Percentiles rank a stretch among this genome's conserved stretches.
Conservation (phyloP, 2,888 invertebrate genomes). For the Flexamia atlantica region DNA sequence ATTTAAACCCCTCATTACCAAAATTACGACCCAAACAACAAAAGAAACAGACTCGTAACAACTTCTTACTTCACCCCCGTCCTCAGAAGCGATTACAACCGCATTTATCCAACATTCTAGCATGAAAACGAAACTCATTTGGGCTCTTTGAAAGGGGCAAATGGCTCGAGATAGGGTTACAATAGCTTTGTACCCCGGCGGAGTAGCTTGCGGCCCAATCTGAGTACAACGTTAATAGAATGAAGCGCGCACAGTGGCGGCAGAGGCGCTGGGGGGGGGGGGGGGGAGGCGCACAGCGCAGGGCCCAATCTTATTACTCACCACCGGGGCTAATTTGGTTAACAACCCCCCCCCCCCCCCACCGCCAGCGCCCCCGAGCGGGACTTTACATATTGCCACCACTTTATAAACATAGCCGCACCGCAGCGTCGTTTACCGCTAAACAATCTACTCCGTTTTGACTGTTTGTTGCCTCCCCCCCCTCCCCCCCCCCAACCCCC, state of each 20-base stretch:
- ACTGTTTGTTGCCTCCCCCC: not conserved
- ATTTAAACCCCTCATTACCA: not conserved
- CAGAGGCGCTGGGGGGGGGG: conserved; percentile 1
- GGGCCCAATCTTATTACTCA: conserved; percentile 49
- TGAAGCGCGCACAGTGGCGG: conserved; percentile 44
- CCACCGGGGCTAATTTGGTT: conserved; percentile 58
- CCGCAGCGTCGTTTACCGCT: conserved; percentile 30
- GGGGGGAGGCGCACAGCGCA: conserved; percentile 13
- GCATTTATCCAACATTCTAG: not conserved
- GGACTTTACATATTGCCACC: conserved; percentile 57
- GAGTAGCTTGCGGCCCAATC: conserved; percentile 11
- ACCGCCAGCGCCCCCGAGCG: not conserved
- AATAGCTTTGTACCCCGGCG: conserved; percentile 39
- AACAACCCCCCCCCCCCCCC: conserved; percentile 44
- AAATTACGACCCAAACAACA: not conserved
- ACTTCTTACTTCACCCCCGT: not conserved
- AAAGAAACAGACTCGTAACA: conserved; percentile 13
- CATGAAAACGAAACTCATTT: conserved; percentile 45
- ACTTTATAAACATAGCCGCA: conserved; percentile 51
- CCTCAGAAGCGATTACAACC: conserved; percentile 1
- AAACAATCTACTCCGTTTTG: conserved; percentile 27
- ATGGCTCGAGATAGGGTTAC: conserved; percentile 57
- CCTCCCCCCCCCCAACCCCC: not conserved
- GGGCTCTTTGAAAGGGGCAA: conserved; percentile 44
- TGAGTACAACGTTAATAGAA: conserved; percentile 43